These are phyloP conservation scores for Cryptocheilus praepositus DNA, from an alignment of 2,888 invertebrate genomes.

Conservation along the genomic window DNA sequence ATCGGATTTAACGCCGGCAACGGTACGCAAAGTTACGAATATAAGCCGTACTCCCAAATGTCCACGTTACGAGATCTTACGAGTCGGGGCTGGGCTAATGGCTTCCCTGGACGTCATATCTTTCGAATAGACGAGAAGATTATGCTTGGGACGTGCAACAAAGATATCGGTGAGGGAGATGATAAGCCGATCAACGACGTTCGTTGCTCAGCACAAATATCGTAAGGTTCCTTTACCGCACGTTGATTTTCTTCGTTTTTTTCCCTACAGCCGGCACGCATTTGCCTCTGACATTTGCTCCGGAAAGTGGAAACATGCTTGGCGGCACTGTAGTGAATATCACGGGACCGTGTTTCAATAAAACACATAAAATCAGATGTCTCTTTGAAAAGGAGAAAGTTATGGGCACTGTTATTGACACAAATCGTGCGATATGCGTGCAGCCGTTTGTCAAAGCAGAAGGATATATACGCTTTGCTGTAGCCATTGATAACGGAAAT, in stretches of 20 bases:
- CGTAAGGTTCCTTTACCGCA: neutral
- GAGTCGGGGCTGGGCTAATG: slow-evolving; percentile 90
- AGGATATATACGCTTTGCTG: slow-evolving; percentile 91
- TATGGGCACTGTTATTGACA: slow-evolving; percentile 84
- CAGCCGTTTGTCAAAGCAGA: slow-evolving; percentile 91
- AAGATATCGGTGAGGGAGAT: slow-evolving; percentile 83
- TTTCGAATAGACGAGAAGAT: slow-evolving; percentile 97
- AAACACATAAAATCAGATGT: slow-evolving; percentile 85
- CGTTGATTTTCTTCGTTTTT: neutral
- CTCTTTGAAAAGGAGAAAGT: slow-evolving; percentile 90
- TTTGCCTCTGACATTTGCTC: slow-evolving; percentile 90
- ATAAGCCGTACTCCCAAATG: slow-evolving; percentile 91
- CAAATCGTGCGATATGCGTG: slow-evolving; percentile 91
- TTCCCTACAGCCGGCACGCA: slow-evolving; percentile 83
- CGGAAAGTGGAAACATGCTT: slow-evolving; percentile 97
- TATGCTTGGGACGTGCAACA: slow-evolving; percentile 93
- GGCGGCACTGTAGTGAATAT: slow-evolving; percentile 98
- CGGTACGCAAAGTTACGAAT: slow-evolving; percentile 92
- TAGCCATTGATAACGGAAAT: slow-evolving; percentile 85
- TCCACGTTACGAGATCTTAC: slow-evolving; percentile 89
- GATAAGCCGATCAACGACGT: neutral
- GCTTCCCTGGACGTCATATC: slow-evolving; percentile 92
- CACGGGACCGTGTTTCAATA: slow-evolving; percentile 94
- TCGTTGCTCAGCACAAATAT: neutral
- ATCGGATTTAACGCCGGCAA: slow-evolving; percentile 98